Percentiles rank a stretch among this genome's conserved stretches.
These are phyloP conservation scores for Panthera leo DNA, from an alignment of 2,113 vertebrate species.

Conservation along the genomic window DNA sequence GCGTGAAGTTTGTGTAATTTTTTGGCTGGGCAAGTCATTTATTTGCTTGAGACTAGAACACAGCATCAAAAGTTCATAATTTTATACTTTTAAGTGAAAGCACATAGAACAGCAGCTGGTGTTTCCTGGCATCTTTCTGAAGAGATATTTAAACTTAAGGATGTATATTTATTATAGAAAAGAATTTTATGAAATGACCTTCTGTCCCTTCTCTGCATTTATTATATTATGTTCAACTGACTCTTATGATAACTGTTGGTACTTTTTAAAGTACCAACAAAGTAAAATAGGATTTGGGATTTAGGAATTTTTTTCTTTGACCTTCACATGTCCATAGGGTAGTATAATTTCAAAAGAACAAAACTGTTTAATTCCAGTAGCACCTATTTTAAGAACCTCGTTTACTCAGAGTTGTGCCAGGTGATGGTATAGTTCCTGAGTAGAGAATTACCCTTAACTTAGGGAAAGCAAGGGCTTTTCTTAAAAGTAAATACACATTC, in stretches of 20 bases:
- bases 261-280: neutral
- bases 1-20: constrained; percentile 45
- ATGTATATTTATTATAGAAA: constrained; percentile 36
- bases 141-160: constrained; percentile 56
- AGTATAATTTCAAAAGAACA: neutral
- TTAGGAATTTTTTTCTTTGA: neutral
- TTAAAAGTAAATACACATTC: constrained; percentile 1
- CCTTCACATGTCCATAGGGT: neutral
- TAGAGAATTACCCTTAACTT: neutral
- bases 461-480: neutral
- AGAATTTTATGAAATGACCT: constrained; percentile 49
- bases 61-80: constrained; percentile 67
- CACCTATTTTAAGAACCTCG: neutral
- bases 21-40: constrained; percentile 65
- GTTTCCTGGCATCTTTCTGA: constrained; percentile 62
- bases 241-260: neutral
- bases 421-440: neutral
- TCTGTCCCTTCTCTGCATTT: constrained; percentile 50
- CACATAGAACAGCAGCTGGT: constrained; percentile 64
- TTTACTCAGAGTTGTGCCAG: neutral
- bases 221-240: neutral
- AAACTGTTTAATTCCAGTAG: neutral
- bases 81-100: constrained; percentile 60
- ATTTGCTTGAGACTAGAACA: constrained; percentile 62
- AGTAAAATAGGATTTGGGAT: constrained; percentile 8